A percentile compares a stretch with the other conserved stretches of the same genome.
Conservation (phyloP, 1,140 invertebrate genomes). For the Mizuhopecten yessoensis region DNA sequence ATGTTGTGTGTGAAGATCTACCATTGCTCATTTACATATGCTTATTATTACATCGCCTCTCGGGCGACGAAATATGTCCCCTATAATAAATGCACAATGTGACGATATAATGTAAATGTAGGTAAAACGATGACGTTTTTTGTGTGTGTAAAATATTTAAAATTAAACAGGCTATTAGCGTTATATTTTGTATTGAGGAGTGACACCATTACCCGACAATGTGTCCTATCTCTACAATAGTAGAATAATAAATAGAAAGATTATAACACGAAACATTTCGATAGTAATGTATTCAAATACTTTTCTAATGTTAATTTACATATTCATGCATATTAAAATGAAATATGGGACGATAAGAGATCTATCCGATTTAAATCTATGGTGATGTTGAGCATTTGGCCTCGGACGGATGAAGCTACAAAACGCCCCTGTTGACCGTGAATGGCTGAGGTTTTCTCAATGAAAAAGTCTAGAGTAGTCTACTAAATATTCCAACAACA, state of each 20-base stretch:
- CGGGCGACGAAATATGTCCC: constrained; percentile 13
- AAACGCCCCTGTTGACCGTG: not conserved
- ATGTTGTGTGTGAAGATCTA: not conserved
- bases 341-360: constrained; percentile 12
- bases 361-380: constrained; percentile 7
- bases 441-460: not conserved
- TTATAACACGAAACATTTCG: not conserved
- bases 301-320: constrained; percentile 21
- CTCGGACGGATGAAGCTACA: not conserved
- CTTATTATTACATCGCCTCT: not conserved
- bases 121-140: not conserved
- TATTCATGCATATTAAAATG: constrained; percentile 30
- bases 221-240: not conserved
- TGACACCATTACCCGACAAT: not conserved
- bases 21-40: not conserved
- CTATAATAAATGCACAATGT: not conserved
- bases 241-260: not conserved
- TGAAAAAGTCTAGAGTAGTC: not conserved
- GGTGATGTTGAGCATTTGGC: not conserved
- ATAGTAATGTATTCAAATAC: constrained; percentile 35
- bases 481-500: not conserved
- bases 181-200: not conserved
- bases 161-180: not conserved
- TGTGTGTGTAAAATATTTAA: not conserved
- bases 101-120: not conserved